Percentiles rank a stretch among this genome's conserved stretches.
Evolutionary conservation across 2,797 vertebrate species (phyloP).

Genomic region (Dipus sagitta): DNA sequence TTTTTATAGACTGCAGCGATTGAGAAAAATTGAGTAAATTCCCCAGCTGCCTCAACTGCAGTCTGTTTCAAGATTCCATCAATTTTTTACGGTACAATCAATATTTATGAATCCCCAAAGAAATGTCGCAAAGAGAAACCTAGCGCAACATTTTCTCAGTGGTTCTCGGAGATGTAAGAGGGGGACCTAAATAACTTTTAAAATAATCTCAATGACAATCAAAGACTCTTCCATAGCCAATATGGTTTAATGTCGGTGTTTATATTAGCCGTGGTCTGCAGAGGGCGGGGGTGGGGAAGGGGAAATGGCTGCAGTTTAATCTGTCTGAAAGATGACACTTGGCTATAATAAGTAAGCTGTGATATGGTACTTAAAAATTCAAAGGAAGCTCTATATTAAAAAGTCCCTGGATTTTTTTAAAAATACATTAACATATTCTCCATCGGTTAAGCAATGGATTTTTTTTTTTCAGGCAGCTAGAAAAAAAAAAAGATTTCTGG

Average conservation of each 20-base stretch:
- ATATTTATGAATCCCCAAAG: slow-evolving; percentile 99
- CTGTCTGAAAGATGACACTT: slow-evolving; percentile 86
- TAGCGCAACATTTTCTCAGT: slow-evolving; percentile 94
- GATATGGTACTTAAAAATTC: slow-evolving; percentile 89
- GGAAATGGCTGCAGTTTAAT: slow-evolving; percentile 81
- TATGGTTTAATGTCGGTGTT: slow-evolving; percentile 89
- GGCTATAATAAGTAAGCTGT: slow-evolving; percentile 84
- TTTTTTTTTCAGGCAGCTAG: slow-evolving; percentile 88
- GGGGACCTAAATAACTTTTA: slow-evolving; percentile 92
- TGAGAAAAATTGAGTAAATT: slow-evolving; percentile 96
- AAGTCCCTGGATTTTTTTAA: slow-evolving; percentile 81
- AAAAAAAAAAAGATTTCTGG: slow-evolving; percentile 84
- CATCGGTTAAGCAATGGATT: slow-evolving; percentile 86
- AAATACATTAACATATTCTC: slow-evolving; percentile 87
- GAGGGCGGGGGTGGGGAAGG: slow-evolving; percentile 56
- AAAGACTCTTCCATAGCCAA: slow-evolving; percentile 89
- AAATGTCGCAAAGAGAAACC: slow-evolving; percentile 94
- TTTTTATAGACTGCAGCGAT: slow-evolving; percentile 93
- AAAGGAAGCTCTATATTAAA: slow-evolving; percentile 86
- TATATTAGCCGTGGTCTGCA: slow-evolving; percentile 86
- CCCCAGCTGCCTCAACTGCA: slow-evolving; percentile 92
- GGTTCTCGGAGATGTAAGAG: slow-evolving; percentile 88
- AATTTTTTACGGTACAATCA: slow-evolving; percentile 98
- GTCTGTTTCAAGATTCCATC: slow-evolving; percentile 98
- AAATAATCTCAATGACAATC: slow-evolving; percentile 93